These are phyloP conservation scores for Heterohyrax brucei DNA, from an alignment of 2,797 vertebrate species.

Conservation along the genomic window DNA sequence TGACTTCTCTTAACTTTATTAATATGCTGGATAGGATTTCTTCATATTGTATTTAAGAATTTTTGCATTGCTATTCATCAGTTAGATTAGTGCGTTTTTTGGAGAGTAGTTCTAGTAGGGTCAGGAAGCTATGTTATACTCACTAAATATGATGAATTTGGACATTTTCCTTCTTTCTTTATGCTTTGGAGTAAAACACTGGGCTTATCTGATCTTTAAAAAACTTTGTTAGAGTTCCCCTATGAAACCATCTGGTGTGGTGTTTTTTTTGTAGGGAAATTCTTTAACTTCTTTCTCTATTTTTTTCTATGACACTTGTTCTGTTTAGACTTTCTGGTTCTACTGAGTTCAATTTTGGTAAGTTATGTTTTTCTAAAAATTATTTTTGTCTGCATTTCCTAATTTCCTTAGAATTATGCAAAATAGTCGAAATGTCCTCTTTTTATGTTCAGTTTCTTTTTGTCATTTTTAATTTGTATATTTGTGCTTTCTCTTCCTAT, in stretches of 20 bases:
- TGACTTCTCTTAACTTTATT: conserved; percentile 47
- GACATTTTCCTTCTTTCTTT: conserved; percentile 34
- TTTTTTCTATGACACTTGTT: conserved; percentile 44
- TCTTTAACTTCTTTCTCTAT: conserved; percentile 58
- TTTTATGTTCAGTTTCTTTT: conserved; percentile 46
- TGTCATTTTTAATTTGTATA: neutral
- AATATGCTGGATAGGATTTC: conserved; percentile 49
- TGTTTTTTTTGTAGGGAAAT: conserved; percentile 8
- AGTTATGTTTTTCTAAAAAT: conserved; percentile 67
- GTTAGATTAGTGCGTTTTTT: neutral
- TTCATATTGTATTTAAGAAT: conserved; percentile 59
- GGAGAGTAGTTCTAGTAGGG: neutral
- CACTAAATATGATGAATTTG: neutral
- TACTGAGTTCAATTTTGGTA: conserved; percentile 70
- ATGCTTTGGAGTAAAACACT: neutral
- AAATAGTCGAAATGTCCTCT: neutral
- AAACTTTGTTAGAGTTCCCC: neutral
- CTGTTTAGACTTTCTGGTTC: conserved; percentile 69
- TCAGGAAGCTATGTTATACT: conserved; percentile 20
- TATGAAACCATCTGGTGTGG: neutral
- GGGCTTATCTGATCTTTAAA: conserved; percentile 36
- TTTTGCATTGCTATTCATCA: conserved; percentile 33
- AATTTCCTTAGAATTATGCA: conserved; percentile 53
- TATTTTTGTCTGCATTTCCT: conserved; percentile 62
- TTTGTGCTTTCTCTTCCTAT: neutral